Conservation (phyloP, 2,888 invertebrate species). For the Palloptera scutellata region DNA sequence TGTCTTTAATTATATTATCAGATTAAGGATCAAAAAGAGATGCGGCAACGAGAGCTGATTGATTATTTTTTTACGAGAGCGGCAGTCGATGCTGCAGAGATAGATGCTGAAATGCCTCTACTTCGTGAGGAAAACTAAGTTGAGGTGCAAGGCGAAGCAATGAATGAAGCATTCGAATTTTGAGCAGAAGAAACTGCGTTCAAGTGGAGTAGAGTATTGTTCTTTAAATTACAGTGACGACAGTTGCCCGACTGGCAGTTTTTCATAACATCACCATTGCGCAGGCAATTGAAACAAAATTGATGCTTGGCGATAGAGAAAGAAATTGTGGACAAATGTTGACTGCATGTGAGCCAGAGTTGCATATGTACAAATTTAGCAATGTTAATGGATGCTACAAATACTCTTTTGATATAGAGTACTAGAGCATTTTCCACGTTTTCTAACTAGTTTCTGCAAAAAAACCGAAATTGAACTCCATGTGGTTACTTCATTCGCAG, state of each 20-base stretch:
- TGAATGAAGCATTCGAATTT: not conserved
- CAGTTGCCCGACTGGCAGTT: slow-evolving; percentile 24
- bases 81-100: not conserved
- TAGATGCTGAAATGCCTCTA: not conserved
- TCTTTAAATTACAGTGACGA: slow-evolving; percentile 10
- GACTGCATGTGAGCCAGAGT: slow-evolving; percentile 20
- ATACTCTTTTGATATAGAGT: slow-evolving; percentile 7
- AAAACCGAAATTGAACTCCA: no score
- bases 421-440: slow-evolving; percentile 30
- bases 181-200: not conserved
- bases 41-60: no score
- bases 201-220: slow-evolving; percentile 17
- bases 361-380: slow-evolving; percentile 25
- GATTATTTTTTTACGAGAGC: not conserved
- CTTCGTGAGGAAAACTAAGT: not conserved
- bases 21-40: not conserved
- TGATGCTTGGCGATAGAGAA: slow-evolving; percentile 15
- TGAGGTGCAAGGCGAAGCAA: not conserved
- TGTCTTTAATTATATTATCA: not conserved
- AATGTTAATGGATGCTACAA: slow-evolving; percentile 20
- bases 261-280: slow-evolving; percentile 20
- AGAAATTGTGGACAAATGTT: slow-evolving; percentile 23
- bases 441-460: slow-evolving; percentile 20
- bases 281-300: slow-evolving; percentile 25
- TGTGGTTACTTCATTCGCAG: no score